Conservation (phyloP, 2,113 vertebrate species). For the Octodon degus region DNA sequence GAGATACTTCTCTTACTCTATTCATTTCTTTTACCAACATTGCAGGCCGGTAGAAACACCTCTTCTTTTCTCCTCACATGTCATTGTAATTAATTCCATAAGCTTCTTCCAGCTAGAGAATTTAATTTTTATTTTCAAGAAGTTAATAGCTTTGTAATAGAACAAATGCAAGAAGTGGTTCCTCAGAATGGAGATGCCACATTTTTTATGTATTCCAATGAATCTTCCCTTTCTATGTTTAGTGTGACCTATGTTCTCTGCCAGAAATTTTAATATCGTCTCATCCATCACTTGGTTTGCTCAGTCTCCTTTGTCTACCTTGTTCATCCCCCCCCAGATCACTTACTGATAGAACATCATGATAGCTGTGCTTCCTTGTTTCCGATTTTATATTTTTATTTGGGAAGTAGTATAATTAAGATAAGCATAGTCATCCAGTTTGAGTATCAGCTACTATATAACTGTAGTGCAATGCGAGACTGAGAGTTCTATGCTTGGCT, state of each 20-base stretch:
- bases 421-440: not conserved
- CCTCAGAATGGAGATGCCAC: constrained; percentile 37
- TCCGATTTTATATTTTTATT: not conserved
- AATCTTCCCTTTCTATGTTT: constrained; percentile 58
- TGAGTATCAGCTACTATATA: not conserved
- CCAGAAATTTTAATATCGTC: constrained; percentile 66
- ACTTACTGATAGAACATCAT: constrained; percentile 41
- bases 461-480: not conserved
- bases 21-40: constrained; percentile 14
- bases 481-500: not conserved
- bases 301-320: constrained; percentile 57
- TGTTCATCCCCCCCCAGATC: not conserved
- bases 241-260: constrained; percentile 63
- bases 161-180: constrained; percentile 53
- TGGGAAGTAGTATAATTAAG: not conserved
- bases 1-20: not conserved
- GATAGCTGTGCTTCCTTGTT: not conserved
- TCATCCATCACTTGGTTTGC: constrained; percentile 60
- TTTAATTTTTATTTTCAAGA: constrained; percentile 70
- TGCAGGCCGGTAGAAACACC: not conserved
- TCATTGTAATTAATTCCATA: constrained; percentile 68
- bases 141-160: constrained; percentile 61
- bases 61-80: constrained; percentile 36
- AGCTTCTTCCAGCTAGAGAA: constrained; percentile 53
- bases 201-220: constrained; percentile 65